These are phyloP conservation scores for Coenonympha glycerion DNA, from an alignment of 2,888 invertebrate genomes.

Conservation along the genomic window DNA sequence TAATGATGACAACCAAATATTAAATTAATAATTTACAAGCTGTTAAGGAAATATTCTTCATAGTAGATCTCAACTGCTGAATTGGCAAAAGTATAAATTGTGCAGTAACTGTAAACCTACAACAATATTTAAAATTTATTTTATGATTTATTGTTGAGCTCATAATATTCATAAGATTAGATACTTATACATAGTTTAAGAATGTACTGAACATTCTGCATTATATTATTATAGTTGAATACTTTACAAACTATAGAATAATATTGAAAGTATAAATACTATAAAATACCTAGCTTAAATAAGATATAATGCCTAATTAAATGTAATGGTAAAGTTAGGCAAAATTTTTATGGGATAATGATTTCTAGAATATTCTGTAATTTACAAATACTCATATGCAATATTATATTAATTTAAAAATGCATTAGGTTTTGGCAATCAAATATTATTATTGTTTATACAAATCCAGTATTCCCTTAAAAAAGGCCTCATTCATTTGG, in stretches of 20 bases:
- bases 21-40: background rate
- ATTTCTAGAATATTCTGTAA: background rate
- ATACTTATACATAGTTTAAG: conserved; percentile 44
- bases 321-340: too few species aligned
- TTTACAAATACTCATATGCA: too few species aligned
- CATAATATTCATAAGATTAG: conserved; percentile 75
- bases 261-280: conserved; percentile 15
- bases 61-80: background rate
- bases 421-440: conserved; percentile 15
- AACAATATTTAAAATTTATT: conserved; percentile 22
- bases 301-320: too few species aligned
- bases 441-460: conserved; percentile 29
- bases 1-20: background rate
- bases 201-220: conserved; percentile 33
- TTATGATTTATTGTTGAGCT: conserved; percentile 48
- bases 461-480: conserved; percentile 37
- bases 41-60: background rate
- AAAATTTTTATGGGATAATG: background rate
- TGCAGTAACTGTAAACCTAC: background rate
- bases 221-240: conserved; percentile 9
- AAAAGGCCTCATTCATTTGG: conserved; percentile 64
- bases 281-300: conserved; percentile 12
- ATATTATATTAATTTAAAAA: conserved; percentile 15
- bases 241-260: conserved; percentile 10
- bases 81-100: background rate